A percentile compares a stretch with the other conserved stretches of the same genome.
Conservation (phyloP, 2,113 vertebrate genomes). For the Pollimyrus isidori region DNA sequence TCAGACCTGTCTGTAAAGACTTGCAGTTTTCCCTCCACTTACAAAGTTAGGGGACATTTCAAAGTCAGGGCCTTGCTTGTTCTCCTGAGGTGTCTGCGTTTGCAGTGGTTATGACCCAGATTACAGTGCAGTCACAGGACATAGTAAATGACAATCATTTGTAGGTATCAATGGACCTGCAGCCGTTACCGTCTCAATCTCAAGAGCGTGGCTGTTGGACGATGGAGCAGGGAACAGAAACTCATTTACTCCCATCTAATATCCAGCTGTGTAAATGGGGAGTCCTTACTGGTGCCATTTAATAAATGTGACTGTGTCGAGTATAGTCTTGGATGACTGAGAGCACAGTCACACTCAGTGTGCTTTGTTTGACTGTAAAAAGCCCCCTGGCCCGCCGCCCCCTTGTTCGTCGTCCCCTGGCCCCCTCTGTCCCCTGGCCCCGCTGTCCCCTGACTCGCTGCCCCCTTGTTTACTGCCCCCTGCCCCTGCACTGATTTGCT, state of each 20-base stretch:
- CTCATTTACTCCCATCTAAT: neutral
- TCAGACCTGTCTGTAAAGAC: neutral
- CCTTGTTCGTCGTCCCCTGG: too few species aligned
- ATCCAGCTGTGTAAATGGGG: neutral
- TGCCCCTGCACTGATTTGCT: too few species aligned
- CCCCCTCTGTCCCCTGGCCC: too few species aligned
- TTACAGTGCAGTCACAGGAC: neutral
- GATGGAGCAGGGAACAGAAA: neutral
- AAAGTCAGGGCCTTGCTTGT: neutral
- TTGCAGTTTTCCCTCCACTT: neutral
- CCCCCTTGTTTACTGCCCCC: too few species aligned
- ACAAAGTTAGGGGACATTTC: neutral
- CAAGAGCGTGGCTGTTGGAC: neutral
- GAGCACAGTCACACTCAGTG: too few species aligned
- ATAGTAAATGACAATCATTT: neutral
- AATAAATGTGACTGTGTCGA: neutral
- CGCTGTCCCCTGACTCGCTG: too few species aligned
- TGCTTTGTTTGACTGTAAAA: too few species aligned
- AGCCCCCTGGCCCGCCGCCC: too few species aligned
- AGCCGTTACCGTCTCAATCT: neutral
- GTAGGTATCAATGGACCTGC: neutral
- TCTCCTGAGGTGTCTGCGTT: neutral
- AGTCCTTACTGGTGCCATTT: neutral
- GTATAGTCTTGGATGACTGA: neutral
- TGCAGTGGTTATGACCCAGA: neutral